Evolutionary conservation across 1,140 invertebrate genomes (phyloP).

Genomic region (Heliconius congener): DNA sequence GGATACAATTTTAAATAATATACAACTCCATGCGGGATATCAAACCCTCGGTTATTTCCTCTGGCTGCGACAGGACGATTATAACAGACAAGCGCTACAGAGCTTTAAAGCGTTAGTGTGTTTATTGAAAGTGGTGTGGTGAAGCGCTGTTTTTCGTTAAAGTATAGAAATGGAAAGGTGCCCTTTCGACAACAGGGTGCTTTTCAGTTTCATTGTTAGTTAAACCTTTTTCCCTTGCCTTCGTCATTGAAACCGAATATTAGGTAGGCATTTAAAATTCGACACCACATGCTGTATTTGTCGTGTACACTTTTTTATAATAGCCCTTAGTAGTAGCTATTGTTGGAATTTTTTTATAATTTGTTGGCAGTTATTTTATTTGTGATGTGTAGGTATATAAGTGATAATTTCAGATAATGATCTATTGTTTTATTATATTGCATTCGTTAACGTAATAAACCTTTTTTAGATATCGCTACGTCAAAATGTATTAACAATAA

Average conservation of each 20-base stretch:
- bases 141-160: slow-evolving; percentile 52
- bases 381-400: slow-evolving; percentile 52
- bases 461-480: background rate
- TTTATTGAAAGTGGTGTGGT: slow-evolving; percentile 17
- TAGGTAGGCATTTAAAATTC: slow-evolving; percentile 61
- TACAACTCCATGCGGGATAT: slow-evolving; percentile 45
- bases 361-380: slow-evolving; percentile 58
- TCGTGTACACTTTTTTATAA: slow-evolving; percentile 27
- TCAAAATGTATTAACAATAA: too few relatives aligned
- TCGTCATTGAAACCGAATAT: slow-evolving; percentile 52
- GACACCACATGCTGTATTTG: slow-evolving; percentile 47
- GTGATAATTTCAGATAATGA: slow-evolving; percentile 63
- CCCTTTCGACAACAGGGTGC: slow-evolving; percentile 49
- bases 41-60: slow-evolving; percentile 67
- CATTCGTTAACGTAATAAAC: background rate
- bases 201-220: slow-evolving; percentile 66
- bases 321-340: slow-evolving; percentile 27
- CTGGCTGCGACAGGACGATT: slow-evolving; percentile 51
- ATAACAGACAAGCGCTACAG: slow-evolving; percentile 47
- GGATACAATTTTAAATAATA: slow-evolving; percentile 35
- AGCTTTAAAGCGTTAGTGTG: slow-evolving; percentile 34
- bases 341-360: slow-evolving; percentile 48
- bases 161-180: slow-evolving; percentile 48
- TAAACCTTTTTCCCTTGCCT: slow-evolving; percentile 50
- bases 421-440: slow-evolving; percentile 42